Conservation (phyloP, 1,140 invertebrate genomes). For the Temnothorax longispinosus region DNA sequence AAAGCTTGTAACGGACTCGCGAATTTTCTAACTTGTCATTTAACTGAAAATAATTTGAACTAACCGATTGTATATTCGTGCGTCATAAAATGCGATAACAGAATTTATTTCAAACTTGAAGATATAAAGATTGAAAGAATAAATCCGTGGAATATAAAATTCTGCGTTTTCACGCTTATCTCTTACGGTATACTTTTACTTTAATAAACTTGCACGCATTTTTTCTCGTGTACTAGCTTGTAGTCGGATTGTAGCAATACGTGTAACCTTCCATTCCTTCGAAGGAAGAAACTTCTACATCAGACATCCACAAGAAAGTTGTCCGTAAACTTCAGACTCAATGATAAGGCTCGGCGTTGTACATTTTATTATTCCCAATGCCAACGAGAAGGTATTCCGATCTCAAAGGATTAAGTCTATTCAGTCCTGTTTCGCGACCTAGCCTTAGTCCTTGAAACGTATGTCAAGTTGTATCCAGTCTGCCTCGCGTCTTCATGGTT, state of each 20-base stretch:
- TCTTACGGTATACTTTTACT: neutral
- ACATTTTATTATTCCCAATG: neutral
- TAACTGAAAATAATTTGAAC: neutral
- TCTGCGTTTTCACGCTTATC: neutral
- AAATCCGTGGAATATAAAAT: neutral
- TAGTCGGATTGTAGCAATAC: neutral
- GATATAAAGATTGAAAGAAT: neutral
- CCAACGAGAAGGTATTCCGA: neutral
- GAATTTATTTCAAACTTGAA: neutral
- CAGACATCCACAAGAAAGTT: neutral
- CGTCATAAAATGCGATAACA: neutral
- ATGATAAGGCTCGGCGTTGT: neutral
- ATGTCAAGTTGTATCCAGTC: neutral
- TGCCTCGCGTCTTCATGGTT: neutral
- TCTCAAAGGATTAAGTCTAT: neutral
- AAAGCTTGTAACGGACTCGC: neutral
- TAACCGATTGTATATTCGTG: neutral
- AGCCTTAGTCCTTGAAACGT: neutral
- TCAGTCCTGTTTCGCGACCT: neutral
- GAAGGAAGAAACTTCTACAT: neutral
- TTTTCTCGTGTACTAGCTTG: neutral
- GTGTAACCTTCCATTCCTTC: neutral
- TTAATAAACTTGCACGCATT: neutral
- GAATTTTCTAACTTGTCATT: neutral
- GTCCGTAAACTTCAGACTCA: neutral